Conservation (phyloP, 2,888 invertebrate genomes). For the Patella pellucida region DNA sequence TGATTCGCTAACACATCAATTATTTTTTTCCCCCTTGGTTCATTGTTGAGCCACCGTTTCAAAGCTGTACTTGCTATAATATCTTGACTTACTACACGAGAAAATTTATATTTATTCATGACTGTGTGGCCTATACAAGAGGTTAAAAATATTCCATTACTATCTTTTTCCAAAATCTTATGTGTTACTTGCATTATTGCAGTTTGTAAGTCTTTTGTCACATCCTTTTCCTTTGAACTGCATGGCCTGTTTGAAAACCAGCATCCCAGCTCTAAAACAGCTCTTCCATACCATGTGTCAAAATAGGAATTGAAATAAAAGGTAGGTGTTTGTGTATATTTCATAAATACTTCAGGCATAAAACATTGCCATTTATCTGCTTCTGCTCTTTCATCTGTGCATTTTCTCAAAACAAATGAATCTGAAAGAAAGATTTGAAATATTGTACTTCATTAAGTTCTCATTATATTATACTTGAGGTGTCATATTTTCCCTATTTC, state of each 20-base stretch:
- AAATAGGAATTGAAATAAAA: conserved; percentile 47
- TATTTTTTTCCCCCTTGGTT: too few relatives aligned
- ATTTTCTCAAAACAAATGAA: conserved; percentile 38
- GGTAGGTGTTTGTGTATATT: conserved; percentile 41
- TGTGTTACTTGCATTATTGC: conserved; percentile 25
- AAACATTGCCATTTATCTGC: conserved; percentile 42
- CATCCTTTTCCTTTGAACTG: conserved; percentile 25
- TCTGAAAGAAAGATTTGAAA: conserved; percentile 32
- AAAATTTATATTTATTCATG: too few relatives aligned
- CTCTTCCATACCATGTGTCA: conserved; percentile 43
- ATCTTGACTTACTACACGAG: too few relatives aligned
- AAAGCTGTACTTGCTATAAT: too few relatives aligned
- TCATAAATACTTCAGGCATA: conserved; percentile 41
- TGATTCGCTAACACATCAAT: too few relatives aligned
- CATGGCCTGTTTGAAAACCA: conserved; percentile 27
- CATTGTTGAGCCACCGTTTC: too few relatives aligned
- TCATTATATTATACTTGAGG: not conserved
- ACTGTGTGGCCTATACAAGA: conserved; percentile 42
- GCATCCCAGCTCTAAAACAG: conserved; percentile 39
- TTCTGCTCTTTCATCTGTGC: conserved; percentile 30
- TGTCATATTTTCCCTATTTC: too few relatives aligned
- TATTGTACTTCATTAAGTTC: not conserved
- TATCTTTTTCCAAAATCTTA: conserved; percentile 35
- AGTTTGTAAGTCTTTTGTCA: conserved; percentile 30
- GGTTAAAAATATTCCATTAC: conserved; percentile 45